phyloP scores from a whole-genome alignment of 2,113 vertebrate species.

The Ornithorhynchus anatinus region DNA sequence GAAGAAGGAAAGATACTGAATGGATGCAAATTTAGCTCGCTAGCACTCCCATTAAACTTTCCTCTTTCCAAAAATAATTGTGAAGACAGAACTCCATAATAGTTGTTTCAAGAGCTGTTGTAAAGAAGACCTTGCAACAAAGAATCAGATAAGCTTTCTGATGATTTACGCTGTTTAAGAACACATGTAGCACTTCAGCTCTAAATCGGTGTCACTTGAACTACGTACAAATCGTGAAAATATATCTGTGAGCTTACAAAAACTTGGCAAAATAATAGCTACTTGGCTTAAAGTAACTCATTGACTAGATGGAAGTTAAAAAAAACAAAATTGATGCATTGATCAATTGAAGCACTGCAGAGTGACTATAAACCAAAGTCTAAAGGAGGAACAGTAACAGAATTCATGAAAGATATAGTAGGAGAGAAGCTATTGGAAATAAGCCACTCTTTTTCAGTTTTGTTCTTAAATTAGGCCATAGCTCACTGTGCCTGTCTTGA shows the following conservation, averaged over 20 bases:
- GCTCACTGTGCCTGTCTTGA: conserved; percentile 36
- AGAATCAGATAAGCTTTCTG: conserved; percentile 2
- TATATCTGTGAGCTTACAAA: conserved; percentile 40
- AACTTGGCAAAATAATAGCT: conserved; percentile 35
- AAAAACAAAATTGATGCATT: conserved; percentile 29
- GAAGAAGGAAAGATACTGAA: neutral
- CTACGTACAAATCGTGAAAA: conserved; percentile 18
- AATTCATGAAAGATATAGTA: conserved; percentile 14
- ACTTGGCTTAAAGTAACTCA: conserved; percentile 28
- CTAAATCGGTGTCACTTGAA: conserved; percentile 29
- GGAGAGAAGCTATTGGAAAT: conserved; percentile 42
- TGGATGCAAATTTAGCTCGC: neutral
- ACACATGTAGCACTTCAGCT: conserved; percentile 14
- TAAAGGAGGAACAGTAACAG: conserved; percentile 22
- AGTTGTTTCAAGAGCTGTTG: neutral
- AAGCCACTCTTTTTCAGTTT: conserved; percentile 33
- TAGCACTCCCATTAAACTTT: neutral
- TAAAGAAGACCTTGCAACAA: conserved; percentile 18
- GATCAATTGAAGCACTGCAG: conserved; percentile 52
- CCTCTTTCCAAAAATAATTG: neutral
- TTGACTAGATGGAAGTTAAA: conserved; percentile 20
- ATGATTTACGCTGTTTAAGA: neutral
- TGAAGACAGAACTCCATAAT: neutral
- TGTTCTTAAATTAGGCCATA: conserved; percentile 37
- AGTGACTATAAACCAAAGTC: conserved; percentile 53